Base-by-base conservation (phyloP, 2,888 invertebrate species). In the Ectropis crepuscularia region DNA sequence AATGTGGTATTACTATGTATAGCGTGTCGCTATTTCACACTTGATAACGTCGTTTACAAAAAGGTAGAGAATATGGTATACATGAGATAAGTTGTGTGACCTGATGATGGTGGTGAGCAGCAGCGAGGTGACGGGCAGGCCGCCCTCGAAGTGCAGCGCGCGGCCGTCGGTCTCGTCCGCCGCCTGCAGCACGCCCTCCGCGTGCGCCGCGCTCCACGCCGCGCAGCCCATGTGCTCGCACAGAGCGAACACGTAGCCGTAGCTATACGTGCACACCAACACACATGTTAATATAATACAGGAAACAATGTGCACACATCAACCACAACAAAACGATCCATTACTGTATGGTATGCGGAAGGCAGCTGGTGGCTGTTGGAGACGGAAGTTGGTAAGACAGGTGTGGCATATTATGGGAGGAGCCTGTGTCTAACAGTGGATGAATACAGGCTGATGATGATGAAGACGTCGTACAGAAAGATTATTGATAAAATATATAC, bases 101-200 rank as follows among this genome's bases (percentile, higher is more conserved):
- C 90, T 88, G 39, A 92, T 82, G 0, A 94, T 93, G 36, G 95
- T 95, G 11, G 94, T 93, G 1, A 96, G 86, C 39, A 96, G 77
- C 39, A 94, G 80, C 0, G 95, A 94, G 0, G 97, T 97, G 50
- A 96, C 95, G 2, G 96, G 96, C 55, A 98, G 92, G 7, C 98
- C 98, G 39, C 98, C 97, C 86, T 99, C 99, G 87, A 98, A 99
- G 91, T 99, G 97, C 67, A 98, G 91, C 76, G 96, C 95, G 77
- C 95, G 95, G 9, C 97, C 96, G 88, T 99, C 97, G 5, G 98
- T 96, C 94, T 99, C 99, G 89, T 99, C 99, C 2, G 99, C 99
- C 80, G 99, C 98, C 5, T 97, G 96, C 65, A 99, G 93, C n/a
- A 97, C 96, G 83, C 98, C 98, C 87, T 98, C 98, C 36, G 98